Conservation (phyloP, 2,888 invertebrate species). For the Euphydryas editha region DNA sequence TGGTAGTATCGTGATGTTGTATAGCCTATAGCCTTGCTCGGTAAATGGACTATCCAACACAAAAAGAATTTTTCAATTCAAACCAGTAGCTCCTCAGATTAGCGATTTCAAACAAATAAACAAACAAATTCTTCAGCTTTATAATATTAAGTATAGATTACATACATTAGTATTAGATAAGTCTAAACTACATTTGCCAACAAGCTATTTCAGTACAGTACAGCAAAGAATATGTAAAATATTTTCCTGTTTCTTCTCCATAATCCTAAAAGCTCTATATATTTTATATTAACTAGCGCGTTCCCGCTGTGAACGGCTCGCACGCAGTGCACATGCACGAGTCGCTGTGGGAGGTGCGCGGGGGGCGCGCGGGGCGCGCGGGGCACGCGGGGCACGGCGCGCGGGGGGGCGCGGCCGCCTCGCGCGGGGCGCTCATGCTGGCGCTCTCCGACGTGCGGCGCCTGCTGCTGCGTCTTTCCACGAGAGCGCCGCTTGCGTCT, state of each 20-base stretch:
- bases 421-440: slow-evolving; percentile 91
- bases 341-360: slow-evolving; percentile 89
- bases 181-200: too few relatives aligned
- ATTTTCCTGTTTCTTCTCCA: slow-evolving; percentile 9
- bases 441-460: slow-evolving; percentile 93
- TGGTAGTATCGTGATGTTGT: too few relatives aligned
- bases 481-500: slow-evolving; percentile 55
- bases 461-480: slow-evolving; percentile 88
- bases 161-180: too few relatives aligned
- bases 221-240: background rate
- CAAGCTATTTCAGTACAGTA: background rate
- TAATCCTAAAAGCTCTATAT: background rate
- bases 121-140: too few relatives aligned
- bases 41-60: too few relatives aligned
- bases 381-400: slow-evolving; percentile 16
- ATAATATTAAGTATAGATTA: too few relatives aligned
- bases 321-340: slow-evolving; percentile 88
- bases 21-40: too few relatives aligned
- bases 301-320: slow-evolving; percentile 75
- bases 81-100: too few relatives aligned
- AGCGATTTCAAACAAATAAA: too few relatives aligned
- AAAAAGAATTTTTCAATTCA: too few relatives aligned
- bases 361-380: slow-evolving; percentile 33
- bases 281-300: slow-evolving; percentile 53
- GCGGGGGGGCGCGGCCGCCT: slow-evolving; percentile 70